Evolutionary conservation across 2,113 vertebrate species (phyloP).

Genomic region (Corythoichthys haematopterus): DNA sequence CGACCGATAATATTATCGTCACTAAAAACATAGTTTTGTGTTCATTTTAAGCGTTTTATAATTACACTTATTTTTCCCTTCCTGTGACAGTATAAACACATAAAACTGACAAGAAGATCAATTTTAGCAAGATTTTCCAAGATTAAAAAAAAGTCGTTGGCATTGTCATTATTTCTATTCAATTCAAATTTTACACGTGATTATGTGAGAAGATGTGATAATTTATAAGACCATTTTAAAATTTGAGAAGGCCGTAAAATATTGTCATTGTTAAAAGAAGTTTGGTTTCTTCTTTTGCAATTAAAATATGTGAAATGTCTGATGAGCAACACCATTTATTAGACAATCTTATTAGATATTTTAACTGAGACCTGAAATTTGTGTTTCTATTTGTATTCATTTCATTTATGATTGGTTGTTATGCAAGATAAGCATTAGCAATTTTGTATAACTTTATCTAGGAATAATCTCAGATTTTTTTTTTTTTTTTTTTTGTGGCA

Average conservation of each 20-base stretch:
- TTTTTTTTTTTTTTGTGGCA: neutral
- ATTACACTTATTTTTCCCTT: neutral
- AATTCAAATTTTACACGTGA: neutral
- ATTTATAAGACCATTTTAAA: neutral
- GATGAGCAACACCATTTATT: neutral
- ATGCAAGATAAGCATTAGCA: slow-evolving; percentile 2
- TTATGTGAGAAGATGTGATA: neutral
- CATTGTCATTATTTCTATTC: neutral
- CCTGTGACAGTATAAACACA: neutral
- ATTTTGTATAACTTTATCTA: slow-evolving; percentile 26
- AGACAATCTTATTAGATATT: neutral
- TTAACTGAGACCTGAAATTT: neutral
- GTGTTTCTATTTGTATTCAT: neutral
- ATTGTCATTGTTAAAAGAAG: neutral
- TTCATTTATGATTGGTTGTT: neutral
- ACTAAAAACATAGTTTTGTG: neutral
- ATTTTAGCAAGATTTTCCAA: neutral
- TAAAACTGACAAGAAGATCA: neutral
- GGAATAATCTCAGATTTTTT: slow-evolving; percentile 28
- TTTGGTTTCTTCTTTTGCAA: neutral
- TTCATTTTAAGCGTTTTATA: no score
- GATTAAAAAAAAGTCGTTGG: neutral
- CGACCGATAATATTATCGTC: neutral
- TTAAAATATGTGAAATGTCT: neutral
- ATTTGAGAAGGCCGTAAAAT: neutral